Evolutionary conservation across 2,113 vertebrate species (phyloP).

Genomic region (Suncus etruscus): DNA sequence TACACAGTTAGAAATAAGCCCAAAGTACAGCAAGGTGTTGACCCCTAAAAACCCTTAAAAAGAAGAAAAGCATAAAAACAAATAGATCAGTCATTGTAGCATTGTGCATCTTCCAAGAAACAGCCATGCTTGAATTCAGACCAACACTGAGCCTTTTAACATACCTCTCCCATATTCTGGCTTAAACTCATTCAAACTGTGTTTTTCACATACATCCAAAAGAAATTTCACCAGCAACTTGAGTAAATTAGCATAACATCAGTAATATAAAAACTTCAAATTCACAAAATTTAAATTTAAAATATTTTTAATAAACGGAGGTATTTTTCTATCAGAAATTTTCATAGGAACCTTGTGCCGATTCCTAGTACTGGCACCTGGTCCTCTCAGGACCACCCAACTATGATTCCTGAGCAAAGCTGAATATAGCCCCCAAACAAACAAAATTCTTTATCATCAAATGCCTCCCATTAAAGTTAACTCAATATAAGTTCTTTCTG

Average conservation of each 20-base stretch:
- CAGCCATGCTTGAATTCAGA: neutral
- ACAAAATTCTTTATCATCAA: neutral
- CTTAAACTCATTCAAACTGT: neutral
- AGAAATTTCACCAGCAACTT: neutral
- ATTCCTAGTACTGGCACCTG: too few relatives aligned
- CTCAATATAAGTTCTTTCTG: neutral
- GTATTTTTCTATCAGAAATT: neutral
- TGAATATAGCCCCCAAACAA: too few relatives aligned
- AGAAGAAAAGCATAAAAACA: neutral
- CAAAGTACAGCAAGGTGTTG: too few relatives aligned
- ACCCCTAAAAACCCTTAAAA: too few relatives aligned
- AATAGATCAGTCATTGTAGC: too few relatives aligned
- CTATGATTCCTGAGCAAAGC: too few relatives aligned
- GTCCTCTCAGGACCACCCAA: too few relatives aligned
- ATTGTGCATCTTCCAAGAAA: neutral
- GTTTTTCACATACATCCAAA: neutral
- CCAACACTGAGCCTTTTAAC: neutral
- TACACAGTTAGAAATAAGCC: too few relatives aligned
- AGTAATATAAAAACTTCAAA: neutral
- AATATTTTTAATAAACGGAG: neutral
- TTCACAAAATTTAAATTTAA: neutral
- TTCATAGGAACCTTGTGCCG: too few relatives aligned
- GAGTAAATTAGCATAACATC: neutral
- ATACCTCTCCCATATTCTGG: neutral
- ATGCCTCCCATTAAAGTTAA: neutral